phyloP scores from a whole-genome alignment of 2,797 vertebrate genomes.

The Falco cherrug region DNA sequence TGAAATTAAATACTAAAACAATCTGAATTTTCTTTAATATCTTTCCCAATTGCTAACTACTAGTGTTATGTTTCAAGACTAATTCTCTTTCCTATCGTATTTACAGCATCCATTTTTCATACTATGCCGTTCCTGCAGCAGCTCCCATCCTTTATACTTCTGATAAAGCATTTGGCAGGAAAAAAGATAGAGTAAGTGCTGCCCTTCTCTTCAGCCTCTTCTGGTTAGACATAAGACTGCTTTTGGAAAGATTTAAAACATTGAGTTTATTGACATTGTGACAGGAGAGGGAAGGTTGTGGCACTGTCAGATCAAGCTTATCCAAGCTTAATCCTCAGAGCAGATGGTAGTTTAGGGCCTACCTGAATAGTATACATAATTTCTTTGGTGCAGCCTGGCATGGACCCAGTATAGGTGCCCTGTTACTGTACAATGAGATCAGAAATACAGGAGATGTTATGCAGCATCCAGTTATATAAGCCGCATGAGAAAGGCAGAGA shows the following conservation, averaged over 20 bases:
- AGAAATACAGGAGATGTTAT: background rate
- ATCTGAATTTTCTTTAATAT: background rate
- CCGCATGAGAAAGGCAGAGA: background rate
- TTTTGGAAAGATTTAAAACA: background rate
- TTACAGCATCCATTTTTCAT: background rate
- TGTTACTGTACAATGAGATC: background rate
- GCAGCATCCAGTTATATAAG: background rate
- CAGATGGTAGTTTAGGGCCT: background rate
- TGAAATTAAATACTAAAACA: background rate
- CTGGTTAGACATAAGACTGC: background rate
- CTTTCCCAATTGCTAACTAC: background rate
- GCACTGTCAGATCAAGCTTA: background rate
- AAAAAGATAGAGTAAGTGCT: background rate
- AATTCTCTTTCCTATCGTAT: background rate
- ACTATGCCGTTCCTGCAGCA: background rate
- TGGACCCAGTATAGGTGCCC: rapidly evolving
- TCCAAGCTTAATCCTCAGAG: background rate
- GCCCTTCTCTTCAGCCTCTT: background rate
- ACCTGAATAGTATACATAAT: background rate
- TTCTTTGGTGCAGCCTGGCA: background rate
- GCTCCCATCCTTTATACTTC: background rate
- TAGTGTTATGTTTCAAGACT: background rate
- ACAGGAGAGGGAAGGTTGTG: background rate
- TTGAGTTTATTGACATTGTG: background rate
- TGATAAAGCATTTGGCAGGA: background rate